These are phyloP conservation scores for Portunus trituberculatus DNA, from an alignment of 1,140 invertebrate genomes.

Conservation along the genomic window DNA sequence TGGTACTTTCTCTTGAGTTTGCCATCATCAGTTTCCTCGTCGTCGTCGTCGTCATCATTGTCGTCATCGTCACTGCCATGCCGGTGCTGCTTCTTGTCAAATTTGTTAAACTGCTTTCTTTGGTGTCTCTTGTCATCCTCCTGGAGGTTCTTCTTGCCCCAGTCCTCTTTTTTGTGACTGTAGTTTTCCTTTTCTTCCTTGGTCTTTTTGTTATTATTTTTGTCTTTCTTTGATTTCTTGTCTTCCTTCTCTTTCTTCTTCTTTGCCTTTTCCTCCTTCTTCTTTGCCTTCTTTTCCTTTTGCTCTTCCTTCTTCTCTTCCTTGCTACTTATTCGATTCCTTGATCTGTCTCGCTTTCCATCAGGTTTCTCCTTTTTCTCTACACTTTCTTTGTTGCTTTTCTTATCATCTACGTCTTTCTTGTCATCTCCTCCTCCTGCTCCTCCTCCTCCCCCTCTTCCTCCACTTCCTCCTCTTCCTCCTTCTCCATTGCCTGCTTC, in stretches of 20 bases:
- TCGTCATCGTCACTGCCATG: constrained; percentile 68
- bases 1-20: constrained; percentile 43
- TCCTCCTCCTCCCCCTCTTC: constrained; percentile 38
- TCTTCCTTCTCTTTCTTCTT: constrained; percentile 33
- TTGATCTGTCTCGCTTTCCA: constrained; percentile 13
- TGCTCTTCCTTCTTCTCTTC: constrained; percentile 48
- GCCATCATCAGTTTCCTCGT: constrained; percentile 32
- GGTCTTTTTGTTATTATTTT: constrained; percentile 22
- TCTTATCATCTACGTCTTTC: constrained; percentile 50
- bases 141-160: neutral
- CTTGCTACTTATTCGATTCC: neutral
- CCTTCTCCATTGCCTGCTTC: constrained; percentile 10
- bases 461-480: constrained; percentile 30
- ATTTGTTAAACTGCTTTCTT: constrained; percentile 72
- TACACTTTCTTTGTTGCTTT: constrained; percentile 18
- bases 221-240: constrained; percentile 30
- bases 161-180: constrained; percentile 40
- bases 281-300: constrained; percentile 37
- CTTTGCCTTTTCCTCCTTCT: constrained; percentile 55
- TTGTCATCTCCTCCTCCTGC: constrained; percentile 57
- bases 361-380: constrained; percentile 38
- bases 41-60: constrained; percentile 56
- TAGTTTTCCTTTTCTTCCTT: constrained; percentile 34
- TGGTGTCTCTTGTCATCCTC: constrained; percentile 63
- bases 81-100: constrained; percentile 57